Percentiles rank a stretch among this genome's conserved stretches.
phyloP scores from a whole-genome alignment of 2,888 invertebrate species.

The Drosophila nigritarsus region DNA sequence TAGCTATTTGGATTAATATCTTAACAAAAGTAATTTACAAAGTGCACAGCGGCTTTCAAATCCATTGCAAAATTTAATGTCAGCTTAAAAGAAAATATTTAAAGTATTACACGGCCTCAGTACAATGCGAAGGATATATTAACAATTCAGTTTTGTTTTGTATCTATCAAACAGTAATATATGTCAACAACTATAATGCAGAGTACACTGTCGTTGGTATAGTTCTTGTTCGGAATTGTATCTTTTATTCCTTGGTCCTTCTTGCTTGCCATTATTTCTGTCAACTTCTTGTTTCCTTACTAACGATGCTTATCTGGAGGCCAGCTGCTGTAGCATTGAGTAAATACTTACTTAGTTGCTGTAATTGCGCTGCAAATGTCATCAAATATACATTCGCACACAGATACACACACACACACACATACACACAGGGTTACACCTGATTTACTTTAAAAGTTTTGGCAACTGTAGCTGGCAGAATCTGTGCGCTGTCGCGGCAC shows the following conservation, averaged over 20 bases:
- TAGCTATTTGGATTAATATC: conserved; percentile 8
- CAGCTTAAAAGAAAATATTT: neutral
- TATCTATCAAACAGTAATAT: neutral
- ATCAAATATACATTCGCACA: conserved; percentile 21
- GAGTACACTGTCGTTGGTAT: neutral
- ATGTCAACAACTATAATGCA: neutral
- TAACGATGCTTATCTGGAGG: conserved; percentile 18
- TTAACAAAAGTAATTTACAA: neutral
- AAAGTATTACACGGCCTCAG: neutral
- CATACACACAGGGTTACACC: conserved; percentile 15
- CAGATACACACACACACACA: neutral
- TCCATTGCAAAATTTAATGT: neutral
- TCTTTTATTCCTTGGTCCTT: neutral
- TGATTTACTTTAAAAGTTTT: conserved; percentile 48
- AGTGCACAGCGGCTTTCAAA: neutral
- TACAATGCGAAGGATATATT: neutral
- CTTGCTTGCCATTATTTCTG: neutral
- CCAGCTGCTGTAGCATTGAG: conserved; percentile 11
- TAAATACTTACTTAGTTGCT: conserved; percentile 16
- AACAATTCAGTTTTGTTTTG: neutral
- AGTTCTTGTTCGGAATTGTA: neutral
- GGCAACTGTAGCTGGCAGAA: conserved; percentile 41
- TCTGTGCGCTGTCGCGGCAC: conserved; percentile 18
- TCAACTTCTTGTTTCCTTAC: neutral
- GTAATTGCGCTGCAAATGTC: conserved; percentile 41